These are phyloP conservation scores for Agrochola litura DNA, from an alignment of 2,888 invertebrate species.

Conservation along the genomic window DNA sequence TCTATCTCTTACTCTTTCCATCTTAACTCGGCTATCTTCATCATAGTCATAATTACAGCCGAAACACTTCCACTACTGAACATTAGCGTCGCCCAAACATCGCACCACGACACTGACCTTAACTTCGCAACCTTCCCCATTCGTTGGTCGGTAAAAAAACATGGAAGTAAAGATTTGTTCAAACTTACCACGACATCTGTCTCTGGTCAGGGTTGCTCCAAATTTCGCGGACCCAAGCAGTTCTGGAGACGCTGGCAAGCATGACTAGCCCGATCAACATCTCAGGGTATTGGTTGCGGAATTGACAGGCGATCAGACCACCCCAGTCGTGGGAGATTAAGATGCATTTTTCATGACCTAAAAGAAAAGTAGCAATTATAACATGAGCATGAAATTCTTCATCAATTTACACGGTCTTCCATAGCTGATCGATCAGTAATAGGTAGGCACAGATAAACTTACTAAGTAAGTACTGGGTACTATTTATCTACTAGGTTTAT, in stretches of 20 bases:
- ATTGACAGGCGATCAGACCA: slow-evolving; percentile 89
- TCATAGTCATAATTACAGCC: not conserved
- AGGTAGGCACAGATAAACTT: not conserved
- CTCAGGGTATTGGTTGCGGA: slow-evolving; percentile 89
- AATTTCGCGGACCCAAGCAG: slow-evolving; percentile 83
- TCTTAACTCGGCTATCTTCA: too few species aligned
- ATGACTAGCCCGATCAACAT: slow-evolving; percentile 89
- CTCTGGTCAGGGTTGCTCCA: slow-evolving; percentile 82
- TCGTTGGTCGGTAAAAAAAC: not conserved
- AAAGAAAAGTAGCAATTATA: slow-evolving; percentile 35
- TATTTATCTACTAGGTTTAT: too few species aligned
- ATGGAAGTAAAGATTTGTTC: not conserved
- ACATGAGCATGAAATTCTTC: not conserved
- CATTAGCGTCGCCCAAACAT: not conserved
- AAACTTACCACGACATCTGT: slow-evolving; percentile 86
- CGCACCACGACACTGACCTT: not conserved
- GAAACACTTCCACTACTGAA: not conserved
- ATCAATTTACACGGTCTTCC: not conserved
- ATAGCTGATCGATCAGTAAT: not conserved
- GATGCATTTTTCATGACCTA: slow-evolving; percentile 89
- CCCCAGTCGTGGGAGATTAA: slow-evolving; percentile 93
- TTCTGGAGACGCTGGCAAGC: slow-evolving; percentile 88
- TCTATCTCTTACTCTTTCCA: not conserved
- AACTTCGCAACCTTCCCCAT: not conserved
- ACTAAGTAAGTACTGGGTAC: not conserved